A percentile compares a stretch with the other conserved stretches of the same genome.
These are phyloP conservation scores for Larimichthys crocea DNA, from an alignment of 2,113 vertebrate species.

Conservation along the genomic window DNA sequence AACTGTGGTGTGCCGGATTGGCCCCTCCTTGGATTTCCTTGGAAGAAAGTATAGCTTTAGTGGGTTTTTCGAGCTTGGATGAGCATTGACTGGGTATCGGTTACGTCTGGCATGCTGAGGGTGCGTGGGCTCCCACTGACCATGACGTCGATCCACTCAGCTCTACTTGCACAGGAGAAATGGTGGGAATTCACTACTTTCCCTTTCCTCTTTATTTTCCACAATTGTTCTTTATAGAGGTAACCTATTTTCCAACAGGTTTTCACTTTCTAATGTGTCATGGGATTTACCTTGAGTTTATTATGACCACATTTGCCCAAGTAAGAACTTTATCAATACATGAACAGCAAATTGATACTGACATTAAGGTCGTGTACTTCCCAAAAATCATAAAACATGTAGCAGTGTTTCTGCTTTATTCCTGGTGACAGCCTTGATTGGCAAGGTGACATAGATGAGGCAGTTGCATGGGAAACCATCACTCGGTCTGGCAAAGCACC, in stretches of 20 bases:
- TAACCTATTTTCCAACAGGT: slow-evolving; percentile 59
- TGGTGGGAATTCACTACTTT: slow-evolving; percentile 63
- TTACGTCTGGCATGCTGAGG: slow-evolving; percentile 74
- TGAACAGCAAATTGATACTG: slow-evolving; percentile 42
- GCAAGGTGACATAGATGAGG: slow-evolving; percentile 59
- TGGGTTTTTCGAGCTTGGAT: slow-evolving; percentile 72
- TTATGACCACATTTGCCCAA: slow-evolving; percentile 42
- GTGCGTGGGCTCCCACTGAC: slow-evolving; percentile 69
- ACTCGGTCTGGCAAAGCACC: slow-evolving; percentile 58
- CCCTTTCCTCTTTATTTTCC: slow-evolving; percentile 50
- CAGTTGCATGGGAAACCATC: slow-evolving; percentile 67
- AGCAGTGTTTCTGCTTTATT: slow-evolving; percentile 35
- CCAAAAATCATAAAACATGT: slow-evolving; percentile 27
- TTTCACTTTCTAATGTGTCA: slow-evolving; percentile 59
- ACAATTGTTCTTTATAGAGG: slow-evolving; percentile 60
- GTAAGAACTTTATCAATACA: slow-evolving; percentile 42
- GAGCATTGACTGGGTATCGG: slow-evolving; percentile 69
- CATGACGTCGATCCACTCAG: slow-evolving; percentile 70
- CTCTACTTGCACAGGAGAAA: slow-evolving; percentile 52
- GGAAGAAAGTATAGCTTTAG: slow-evolving; percentile 57
- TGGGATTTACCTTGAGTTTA: slow-evolving; percentile 63
- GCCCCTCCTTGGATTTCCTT: slow-evolving; percentile 62
- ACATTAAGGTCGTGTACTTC: slow-evolving; percentile 29
- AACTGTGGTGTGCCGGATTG: slow-evolving; percentile 61
- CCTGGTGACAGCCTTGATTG: slow-evolving; percentile 58